Evolutionary conservation across 2,113 vertebrate genomes (phyloP), one percentile per base, ranked within the genome.

Genomic region (Hydropotes inermis): DNA sequence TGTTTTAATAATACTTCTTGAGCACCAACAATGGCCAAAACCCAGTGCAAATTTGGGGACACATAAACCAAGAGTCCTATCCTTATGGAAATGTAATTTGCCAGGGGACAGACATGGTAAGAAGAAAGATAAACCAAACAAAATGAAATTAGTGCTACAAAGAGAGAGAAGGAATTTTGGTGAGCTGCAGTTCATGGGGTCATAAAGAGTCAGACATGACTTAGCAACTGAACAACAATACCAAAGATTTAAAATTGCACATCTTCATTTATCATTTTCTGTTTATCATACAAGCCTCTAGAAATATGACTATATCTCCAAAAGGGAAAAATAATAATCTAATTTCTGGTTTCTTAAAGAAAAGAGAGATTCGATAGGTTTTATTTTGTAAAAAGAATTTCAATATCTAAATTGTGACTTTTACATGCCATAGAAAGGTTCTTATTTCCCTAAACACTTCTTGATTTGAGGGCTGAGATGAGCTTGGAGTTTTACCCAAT

Each of bases 401-500:
- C 23, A 92, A 6, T 28, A 43, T 67, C 39, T 85, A 94, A 94
- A 93, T 45, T 85, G 14, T 64, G 50, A 89, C 19, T 86, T 76
- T 76, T 2, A 16, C 15, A 61, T 45, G 1, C 3, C 43, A 57
- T 17, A 89, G 57, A 43, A 12, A 94, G 52, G 4, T 21, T 25
- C 33, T 55, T 95, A 81, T 83, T 52, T 4, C 58, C 16, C 55
- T 52, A 27, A 92, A 61, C 79, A 87, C 39, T 64, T 11, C 87
- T 96, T 96, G 61, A 95, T 84, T 90, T 85, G 88, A 89, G 81
- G 83, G 61, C 83, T 76, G 28, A 76, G 36, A 45, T 45, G 61
- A 92, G 15, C 90, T 85, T 60, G 17, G 57, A 43, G 27, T 92
- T 89, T 87, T 57, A 0, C 1, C 36, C 57, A 76, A 33, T 54